Conservation (phyloP, 2,113 vertebrate genomes). For the Amphiprion ocellaris region DNA sequence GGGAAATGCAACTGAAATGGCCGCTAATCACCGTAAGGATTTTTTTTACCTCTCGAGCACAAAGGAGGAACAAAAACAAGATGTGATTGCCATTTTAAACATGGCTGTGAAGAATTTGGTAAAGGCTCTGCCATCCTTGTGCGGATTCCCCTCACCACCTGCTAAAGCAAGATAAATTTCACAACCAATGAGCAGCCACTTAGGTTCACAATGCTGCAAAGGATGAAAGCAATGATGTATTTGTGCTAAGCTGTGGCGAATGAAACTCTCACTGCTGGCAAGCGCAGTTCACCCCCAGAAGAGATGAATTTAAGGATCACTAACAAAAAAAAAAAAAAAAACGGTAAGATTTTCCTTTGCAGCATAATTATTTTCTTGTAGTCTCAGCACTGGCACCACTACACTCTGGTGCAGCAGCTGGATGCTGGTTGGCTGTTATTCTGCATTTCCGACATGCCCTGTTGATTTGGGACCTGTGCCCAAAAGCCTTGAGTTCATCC, state of each 20-base stretch:
- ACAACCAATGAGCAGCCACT: constrained; percentile 61
- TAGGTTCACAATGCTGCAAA: constrained; percentile 61
- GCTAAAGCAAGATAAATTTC: constrained; percentile 73
- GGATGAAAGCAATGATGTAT: constrained; percentile 71
- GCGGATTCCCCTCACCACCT: constrained; percentile 65
- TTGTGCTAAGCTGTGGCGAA: constrained; percentile 51
- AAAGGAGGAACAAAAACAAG: constrained; percentile 51
- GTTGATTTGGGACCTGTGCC: constrained; percentile 49
- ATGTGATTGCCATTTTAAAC: constrained; percentile 65
- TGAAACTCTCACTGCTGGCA: constrained; percentile 50
- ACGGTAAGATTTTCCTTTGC: constrained; percentile 9
- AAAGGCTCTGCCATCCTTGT: constrained; percentile 43
- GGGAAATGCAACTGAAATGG: constrained; percentile 41
- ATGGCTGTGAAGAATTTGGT: constrained; percentile 45
- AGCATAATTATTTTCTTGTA: constrained; percentile 41
- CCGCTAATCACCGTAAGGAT: constrained; percentile 38
- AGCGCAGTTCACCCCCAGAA: constrained; percentile 52
- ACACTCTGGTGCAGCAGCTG: constrained; percentile 3
- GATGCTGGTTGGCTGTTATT: constrained; percentile 38
- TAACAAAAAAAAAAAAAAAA: constrained; percentile 16
- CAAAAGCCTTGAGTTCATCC: constrained; percentile 38
- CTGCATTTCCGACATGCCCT: constrained; percentile 38
- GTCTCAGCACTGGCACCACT: constrained; percentile 17
- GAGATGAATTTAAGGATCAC: constrained; percentile 55
- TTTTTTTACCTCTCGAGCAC: constrained; percentile 51